Evolutionary conservation across 1,140 invertebrate species (phyloP).

Genomic region (Choristoneura fumiferana): DNA sequence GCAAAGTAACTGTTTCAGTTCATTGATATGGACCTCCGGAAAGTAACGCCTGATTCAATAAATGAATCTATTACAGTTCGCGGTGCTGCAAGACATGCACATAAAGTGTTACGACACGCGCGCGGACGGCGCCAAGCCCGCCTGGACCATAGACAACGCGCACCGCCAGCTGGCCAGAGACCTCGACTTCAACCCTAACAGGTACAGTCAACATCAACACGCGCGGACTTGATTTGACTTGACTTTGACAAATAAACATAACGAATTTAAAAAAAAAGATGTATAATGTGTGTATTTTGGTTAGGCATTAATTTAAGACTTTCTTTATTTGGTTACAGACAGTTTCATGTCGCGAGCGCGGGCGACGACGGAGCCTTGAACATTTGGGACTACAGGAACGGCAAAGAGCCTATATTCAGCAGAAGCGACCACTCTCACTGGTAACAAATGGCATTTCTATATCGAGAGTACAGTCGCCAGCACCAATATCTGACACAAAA

Average conservation of each 20-base stretch:
- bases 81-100: conserved; percentile 89
- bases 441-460: conserved; percentile 65
- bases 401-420: conserved; percentile 87
- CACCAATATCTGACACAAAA: no score
- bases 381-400: conserved; percentile 96
- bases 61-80: conserved; percentile 78
- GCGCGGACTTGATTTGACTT: no score
- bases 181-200: conserved; percentile 98
- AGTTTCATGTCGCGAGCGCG: conserved; percentile 95
- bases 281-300: no score
- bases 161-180: conserved; percentile 94
- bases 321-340: conserved; percentile 66
- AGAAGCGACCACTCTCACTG: conserved; percentile 97
- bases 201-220: conserved; percentile 52
- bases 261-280: no score
- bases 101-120: conserved; percentile 94
- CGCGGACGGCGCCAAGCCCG: conserved; percentile 81
- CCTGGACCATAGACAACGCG: conserved; percentile 91
- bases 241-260: no score
- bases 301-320: conserved; percentile 14
- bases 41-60: background rate
- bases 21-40: no score
- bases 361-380: conserved; percentile 96
- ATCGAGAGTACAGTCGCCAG: no score
- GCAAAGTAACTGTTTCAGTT: no score